Base-by-base conservation (phyloP, 2,113 vertebrate species). In the Brachyhypopomus gauderio region DNA sequence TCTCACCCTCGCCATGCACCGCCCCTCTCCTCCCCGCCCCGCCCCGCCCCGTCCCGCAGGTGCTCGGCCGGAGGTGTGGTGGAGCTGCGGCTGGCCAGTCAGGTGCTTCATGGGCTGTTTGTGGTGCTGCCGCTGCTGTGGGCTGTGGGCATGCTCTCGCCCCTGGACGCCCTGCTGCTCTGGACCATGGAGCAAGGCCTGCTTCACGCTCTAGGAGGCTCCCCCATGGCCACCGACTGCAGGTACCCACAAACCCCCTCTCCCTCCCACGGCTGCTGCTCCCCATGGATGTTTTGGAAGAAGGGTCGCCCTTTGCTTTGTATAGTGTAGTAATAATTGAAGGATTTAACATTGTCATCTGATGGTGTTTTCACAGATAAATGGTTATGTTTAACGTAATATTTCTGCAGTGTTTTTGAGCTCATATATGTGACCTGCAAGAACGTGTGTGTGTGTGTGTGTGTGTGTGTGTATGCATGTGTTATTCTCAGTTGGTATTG, bases 141-240 rank as follows among this genome's bases (percentile, higher is more conserved):
- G 97, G 96, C 97, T 0, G 76, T 98, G 23, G 98, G 97, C 73
- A 93, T 95, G 77, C 92, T 99, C 83, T 96, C 97, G 56, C 97
- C 97, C 0, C 91, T 97, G 59, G 98, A 99, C 36, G 96, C 97
- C 16, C 93, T 99, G 87, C 91, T 97, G 85, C 94, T 98, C 0
- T 99, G 98, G 98, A 93, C 92, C 87, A 94, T 97, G 95, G 98
- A 99, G 79, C 98, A 99, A 80, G 86, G 92, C 77, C 93, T 99
- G 84, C 95, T 96, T 86, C 96, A 98, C 87, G 96, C 94, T 69
- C 92, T 99, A 56, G 98, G 98, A 87, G 97, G 98, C 75, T 99
- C 98, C 16, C 92, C 96, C 70, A 95, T 98, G 97, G 95, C 97
- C 86, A 97, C 94, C 84, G 96, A 96, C 89, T 78, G 94, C 88